These are phyloP conservation scores for Gymnogyps californianus DNA, from an alignment of 2,113 vertebrate genomes.

Conservation along the genomic window DNA sequence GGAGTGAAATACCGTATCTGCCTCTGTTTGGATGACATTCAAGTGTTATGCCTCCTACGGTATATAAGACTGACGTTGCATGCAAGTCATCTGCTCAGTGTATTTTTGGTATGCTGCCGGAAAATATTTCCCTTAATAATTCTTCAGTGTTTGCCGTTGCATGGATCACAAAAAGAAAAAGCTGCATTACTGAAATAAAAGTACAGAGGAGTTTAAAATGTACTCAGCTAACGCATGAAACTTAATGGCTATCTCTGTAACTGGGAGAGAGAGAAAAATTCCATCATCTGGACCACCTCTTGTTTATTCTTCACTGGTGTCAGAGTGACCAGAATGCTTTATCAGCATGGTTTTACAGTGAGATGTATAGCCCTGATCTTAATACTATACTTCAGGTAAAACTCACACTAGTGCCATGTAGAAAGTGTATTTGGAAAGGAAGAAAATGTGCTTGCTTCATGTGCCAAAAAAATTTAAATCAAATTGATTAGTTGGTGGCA, in stretches of 20 bases:
- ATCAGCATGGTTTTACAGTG: not conserved
- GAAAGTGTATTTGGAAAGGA: not conserved
- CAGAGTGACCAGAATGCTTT: not conserved
- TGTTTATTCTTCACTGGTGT: not conserved
- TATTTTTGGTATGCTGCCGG: conserved; percentile 14
- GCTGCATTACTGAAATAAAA: not conserved
- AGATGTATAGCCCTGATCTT: not conserved
- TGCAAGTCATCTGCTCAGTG: conserved; percentile 8
- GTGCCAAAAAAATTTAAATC: not conserved
- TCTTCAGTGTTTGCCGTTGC: not conserved
- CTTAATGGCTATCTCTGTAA: not conserved
- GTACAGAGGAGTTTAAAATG: not conserved
- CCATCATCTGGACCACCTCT: not conserved
- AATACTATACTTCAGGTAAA: conserved; percentile 21
- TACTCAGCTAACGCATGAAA: not conserved
- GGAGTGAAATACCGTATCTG: conserved; percentile 38
- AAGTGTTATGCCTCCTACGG: conserved; percentile 7
- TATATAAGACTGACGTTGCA: conserved; percentile 30
- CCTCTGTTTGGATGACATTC: conserved; percentile 31
- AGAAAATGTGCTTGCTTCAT: not conserved
- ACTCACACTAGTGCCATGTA: not conserved
- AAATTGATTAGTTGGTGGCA: not conserved
- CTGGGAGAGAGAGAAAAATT: not conserved
- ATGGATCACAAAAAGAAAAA: not conserved
- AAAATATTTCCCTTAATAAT: conserved; percentile 28